phyloP scores from a whole-genome alignment of 2,888 invertebrate genomes.

The Morpho achilles region DNA sequence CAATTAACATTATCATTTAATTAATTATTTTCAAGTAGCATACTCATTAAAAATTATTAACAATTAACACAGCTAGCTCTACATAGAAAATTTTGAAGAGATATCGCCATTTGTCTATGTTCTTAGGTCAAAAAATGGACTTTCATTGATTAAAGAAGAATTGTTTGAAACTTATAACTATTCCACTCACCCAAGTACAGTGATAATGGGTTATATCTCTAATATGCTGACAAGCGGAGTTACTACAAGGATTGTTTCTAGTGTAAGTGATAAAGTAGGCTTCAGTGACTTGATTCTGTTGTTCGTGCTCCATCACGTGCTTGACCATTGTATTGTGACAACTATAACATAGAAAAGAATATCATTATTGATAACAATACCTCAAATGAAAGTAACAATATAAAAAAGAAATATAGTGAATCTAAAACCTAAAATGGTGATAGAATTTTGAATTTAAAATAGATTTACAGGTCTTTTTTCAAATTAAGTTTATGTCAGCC shows the following conservation, averaged over 20 bases:
- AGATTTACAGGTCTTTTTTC: too few relatives aligned
- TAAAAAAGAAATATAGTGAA: too few relatives aligned
- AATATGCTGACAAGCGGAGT: conserved; percentile 85
- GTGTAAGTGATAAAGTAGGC: conserved; percentile 84
- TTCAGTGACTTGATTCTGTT: conserved; percentile 91
- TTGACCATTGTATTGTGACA: conserved; percentile 87
- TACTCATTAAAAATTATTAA: too few relatives aligned
- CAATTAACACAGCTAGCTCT: too few relatives aligned
- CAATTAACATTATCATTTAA: conserved; percentile 27
- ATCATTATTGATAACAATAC: not conserved
- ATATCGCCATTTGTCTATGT: too few relatives aligned
- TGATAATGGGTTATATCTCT: conserved; percentile 92
- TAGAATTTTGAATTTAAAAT: too few relatives aligned
- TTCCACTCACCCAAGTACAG: conserved; percentile 87
- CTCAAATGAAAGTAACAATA: too few relatives aligned
- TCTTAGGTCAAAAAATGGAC: not conserved
- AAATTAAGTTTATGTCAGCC: too few relatives aligned
- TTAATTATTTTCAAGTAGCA: too few relatives aligned
- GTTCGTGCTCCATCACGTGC: conserved; percentile 92
- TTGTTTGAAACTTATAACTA: too few relatives aligned
- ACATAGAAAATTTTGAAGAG: too few relatives aligned
- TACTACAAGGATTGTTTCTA: conserved; percentile 81
- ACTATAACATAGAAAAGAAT: conserved; percentile 40
- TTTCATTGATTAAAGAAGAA: not conserved
- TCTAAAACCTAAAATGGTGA: too few relatives aligned